These are phyloP conservation scores for Pseudonaja textilis DNA, from an alignment of 2,113 vertebrate species.

Conservation along the genomic window DNA sequence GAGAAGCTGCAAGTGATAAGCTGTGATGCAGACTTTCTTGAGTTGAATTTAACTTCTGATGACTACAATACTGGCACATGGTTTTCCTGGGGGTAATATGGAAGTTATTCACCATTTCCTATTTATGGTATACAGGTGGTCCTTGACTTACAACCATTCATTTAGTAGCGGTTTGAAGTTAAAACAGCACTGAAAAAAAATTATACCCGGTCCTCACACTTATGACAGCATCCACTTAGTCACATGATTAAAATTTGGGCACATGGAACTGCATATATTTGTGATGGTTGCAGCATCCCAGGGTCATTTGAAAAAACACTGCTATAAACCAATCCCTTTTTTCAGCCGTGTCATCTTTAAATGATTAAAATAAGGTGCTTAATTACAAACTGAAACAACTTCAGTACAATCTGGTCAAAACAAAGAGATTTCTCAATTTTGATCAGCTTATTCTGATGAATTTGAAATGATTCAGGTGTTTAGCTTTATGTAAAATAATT, in stretches of 20 bases:
- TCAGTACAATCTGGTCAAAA: neutral
- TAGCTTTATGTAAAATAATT: neutral
- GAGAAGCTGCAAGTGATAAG: neutral
- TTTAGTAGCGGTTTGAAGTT: neutral
- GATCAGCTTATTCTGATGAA: neutral
- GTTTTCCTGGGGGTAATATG: neutral
- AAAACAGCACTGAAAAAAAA: neutral
- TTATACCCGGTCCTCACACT: neutral
- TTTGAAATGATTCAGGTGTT: neutral
- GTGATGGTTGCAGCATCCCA: neutral
- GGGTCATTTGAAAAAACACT: neutral
- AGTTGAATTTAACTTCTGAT: neutral
- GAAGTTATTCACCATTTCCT: neutral
- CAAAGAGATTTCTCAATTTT: neutral
- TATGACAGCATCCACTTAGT: neutral
- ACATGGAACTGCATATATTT: neutral
- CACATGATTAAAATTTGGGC: neutral
- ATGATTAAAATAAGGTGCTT: neutral
- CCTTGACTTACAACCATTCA: too few species aligned
- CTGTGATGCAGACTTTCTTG: neutral
- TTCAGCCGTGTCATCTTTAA: neutral
- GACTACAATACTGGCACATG: neutral
- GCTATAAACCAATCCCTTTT: too few species aligned
- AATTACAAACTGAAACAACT: neutral
- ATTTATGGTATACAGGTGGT: neutral